Percentiles rank a stretch among this genome's conserved stretches.
Conservation (phyloP, 2,888 invertebrate genomes). For the Thumatha senex region DNA sequence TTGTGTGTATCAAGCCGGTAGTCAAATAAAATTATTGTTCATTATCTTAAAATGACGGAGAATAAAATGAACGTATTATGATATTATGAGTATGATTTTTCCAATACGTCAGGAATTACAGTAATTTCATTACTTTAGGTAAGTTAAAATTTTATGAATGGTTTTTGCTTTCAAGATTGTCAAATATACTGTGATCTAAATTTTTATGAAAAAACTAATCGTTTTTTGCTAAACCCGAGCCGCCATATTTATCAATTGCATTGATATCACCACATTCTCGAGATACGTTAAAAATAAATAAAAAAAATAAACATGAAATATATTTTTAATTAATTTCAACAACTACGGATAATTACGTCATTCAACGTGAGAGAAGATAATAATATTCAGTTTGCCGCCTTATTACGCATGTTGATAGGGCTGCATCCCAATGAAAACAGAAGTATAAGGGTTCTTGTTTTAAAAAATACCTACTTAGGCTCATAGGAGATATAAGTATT, state of each 20-base stretch:
- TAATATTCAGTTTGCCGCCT: neutral
- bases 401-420: neutral
- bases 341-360: neutral
- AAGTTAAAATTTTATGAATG: no score
- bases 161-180: no score
- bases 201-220: no score
- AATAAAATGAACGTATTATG: constrained; percentile 2
- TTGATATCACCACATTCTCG: no score
- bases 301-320: neutral
- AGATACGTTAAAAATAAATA: no score
- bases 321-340: neutral
- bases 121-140: no score
- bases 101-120: neutral
- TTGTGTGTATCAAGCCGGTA: neutral
- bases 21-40: constrained; percentile 4
- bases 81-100: neutral
- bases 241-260: no score
- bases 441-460: neutral
- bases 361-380: neutral
- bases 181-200: no score
- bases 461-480: no score
- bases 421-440: neutral
- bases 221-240: no score
- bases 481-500: no score
- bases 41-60: constrained; percentile 1